phyloP scores from a whole-genome alignment of 2,113 vertebrate genomes.

The Elaphurus davidianus region DNA sequence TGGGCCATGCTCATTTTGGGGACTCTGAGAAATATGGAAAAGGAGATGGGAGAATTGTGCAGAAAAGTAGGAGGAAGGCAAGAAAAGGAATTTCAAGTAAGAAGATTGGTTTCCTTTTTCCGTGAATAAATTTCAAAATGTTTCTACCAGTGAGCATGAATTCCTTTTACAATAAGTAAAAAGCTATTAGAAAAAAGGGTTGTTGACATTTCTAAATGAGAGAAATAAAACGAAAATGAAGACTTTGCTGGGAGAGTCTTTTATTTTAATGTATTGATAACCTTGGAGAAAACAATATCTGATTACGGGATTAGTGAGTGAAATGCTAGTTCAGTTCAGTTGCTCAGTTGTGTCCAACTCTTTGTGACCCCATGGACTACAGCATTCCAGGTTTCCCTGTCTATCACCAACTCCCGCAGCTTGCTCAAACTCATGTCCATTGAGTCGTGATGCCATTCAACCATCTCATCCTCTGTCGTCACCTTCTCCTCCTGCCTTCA shows the following conservation, averaged over 20 bases:
- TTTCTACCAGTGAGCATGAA: background rate
- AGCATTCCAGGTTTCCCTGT: background rate
- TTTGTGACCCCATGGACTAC: background rate
- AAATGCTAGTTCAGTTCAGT: background rate
- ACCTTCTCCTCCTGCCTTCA: background rate
- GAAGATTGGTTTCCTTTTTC: background rate
- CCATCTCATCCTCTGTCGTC: background rate
- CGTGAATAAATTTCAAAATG: background rate
- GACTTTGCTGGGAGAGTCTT: background rate
- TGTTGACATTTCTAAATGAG: constrained; percentile 17
- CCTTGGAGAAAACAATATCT: background rate
- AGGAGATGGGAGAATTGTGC: background rate
- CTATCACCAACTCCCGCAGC: background rate
- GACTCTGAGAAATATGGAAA: background rate
- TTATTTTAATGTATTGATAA: background rate
- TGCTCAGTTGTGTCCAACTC: background rate
- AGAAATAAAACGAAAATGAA: background rate
- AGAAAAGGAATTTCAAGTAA: constrained; percentile 17
- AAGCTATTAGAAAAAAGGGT: background rate
- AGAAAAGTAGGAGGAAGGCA: background rate
- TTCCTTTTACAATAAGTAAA: constrained; percentile 34
- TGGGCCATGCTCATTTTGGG: background rate
- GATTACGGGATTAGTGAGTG: background rate
- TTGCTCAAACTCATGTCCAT: background rate
- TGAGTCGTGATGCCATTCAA: background rate